phyloP scores from a whole-genome alignment of 2,797 vertebrate species.

The Muscicapa comitata region DNA sequence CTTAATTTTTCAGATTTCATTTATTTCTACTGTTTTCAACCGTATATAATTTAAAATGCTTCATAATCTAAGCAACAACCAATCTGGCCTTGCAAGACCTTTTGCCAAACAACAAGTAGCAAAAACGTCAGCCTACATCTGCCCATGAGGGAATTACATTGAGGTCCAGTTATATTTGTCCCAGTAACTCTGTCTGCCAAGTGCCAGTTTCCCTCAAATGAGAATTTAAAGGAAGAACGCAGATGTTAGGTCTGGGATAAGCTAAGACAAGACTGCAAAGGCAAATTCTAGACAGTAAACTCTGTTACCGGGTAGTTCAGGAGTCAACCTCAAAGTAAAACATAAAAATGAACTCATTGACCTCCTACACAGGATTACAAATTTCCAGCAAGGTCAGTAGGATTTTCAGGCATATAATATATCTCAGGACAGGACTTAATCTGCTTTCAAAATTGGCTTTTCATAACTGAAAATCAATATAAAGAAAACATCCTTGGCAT shows the following conservation, averaged over 20 bases:
- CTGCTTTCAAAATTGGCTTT: not conserved
- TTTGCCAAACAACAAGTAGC: not conserved
- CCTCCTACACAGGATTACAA: not conserved
- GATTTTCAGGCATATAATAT: not conserved
- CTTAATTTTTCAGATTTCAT: not conserved
- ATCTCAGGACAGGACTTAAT: not conserved
- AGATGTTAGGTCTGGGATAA: not conserved
- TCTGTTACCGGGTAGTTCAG: not conserved
- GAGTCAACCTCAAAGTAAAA: not conserved
- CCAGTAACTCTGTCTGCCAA: constrained; percentile 21
- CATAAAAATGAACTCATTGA: not conserved
- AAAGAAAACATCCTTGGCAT: not conserved
- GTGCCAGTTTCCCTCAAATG: not conserved
- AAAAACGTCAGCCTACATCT: not conserved
- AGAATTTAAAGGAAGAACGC: constrained; percentile 32
- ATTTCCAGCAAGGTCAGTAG: not conserved
- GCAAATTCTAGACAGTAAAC: not conserved
- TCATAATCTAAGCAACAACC: not conserved
- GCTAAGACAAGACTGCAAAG: not conserved
- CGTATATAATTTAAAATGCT: not conserved
- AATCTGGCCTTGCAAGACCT: not conserved
- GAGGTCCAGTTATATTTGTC: constrained; percentile 51
- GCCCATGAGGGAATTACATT: not conserved
- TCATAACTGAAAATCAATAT: not conserved
- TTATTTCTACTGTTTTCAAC: not conserved